These are phyloP conservation scores for Idaea aversata DNA, from an alignment of 2,888 invertebrate genomes.

Conservation along the genomic window DNA sequence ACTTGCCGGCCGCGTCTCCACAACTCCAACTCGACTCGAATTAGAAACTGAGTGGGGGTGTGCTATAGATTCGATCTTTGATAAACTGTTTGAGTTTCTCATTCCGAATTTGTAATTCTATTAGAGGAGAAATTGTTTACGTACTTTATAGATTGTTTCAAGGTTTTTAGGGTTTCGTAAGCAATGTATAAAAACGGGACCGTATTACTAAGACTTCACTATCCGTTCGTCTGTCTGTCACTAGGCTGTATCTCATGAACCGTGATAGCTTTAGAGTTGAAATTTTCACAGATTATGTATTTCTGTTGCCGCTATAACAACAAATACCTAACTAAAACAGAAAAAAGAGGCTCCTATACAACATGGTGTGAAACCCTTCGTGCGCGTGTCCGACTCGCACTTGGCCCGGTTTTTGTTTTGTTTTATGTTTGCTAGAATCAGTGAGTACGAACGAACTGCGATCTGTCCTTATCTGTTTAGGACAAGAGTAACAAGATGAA, in stretches of 20 bases:
- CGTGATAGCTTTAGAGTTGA: neutral
- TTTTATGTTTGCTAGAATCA: neutral
- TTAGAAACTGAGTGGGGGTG: conserved; percentile 25
- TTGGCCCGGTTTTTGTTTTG: neutral
- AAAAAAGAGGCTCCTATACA: too few relatives aligned
- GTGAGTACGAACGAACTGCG: neutral
- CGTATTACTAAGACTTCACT: too few relatives aligned
- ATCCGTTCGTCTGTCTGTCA: too few relatives aligned
- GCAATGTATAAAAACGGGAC: too few relatives aligned
- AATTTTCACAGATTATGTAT: neutral
- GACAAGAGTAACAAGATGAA: neutral
- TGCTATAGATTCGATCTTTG: conserved; percentile 36
- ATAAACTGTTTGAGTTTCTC: conserved; percentile 45
- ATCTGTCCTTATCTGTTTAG: neutral
- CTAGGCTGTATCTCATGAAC: too few relatives aligned
- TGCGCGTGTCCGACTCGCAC: neutral
- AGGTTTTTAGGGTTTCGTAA: conserved; percentile 7
- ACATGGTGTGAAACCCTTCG: too few relatives aligned
- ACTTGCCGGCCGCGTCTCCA: conserved; percentile 35
- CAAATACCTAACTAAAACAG: too few relatives aligned
- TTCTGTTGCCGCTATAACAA: neutral
- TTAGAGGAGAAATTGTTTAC: conserved; percentile 21
- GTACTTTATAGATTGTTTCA: conserved; percentile 13
- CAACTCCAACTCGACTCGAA: conserved; percentile 28
- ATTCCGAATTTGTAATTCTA: conserved; percentile 34